Evolutionary conservation across 1,140 invertebrate species (phyloP).

Genomic region (Solenopsis fugax): DNA sequence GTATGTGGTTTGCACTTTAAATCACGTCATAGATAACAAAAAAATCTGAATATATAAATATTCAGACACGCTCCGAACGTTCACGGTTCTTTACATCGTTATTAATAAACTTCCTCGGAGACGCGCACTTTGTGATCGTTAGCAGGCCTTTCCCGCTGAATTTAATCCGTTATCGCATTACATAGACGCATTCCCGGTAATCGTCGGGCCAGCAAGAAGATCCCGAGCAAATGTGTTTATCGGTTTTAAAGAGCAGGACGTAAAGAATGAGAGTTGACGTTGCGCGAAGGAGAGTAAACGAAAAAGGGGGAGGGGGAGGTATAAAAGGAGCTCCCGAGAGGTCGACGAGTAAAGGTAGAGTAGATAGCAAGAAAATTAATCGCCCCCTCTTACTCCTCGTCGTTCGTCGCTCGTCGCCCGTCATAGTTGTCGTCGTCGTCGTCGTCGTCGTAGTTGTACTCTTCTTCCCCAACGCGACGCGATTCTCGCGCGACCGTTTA

Average conservation of each 20-base stretch:
- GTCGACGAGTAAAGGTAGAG: slow-evolving; percentile 22
- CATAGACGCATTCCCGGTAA: slow-evolving; percentile 60
- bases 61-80: not conserved
- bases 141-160: slow-evolving; percentile 17
- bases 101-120: slow-evolving; percentile 23
- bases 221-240: slow-evolving; percentile 71
- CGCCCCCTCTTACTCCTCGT: slow-evolving; percentile 22
- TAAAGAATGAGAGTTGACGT: slow-evolving; percentile 40
- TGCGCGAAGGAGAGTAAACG: slow-evolving; percentile 17
- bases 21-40: not conserved
- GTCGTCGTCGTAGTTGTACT: slow-evolving; percentile 11
- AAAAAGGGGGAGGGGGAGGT: slow-evolving; percentile 6
- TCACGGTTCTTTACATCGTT: not conserved
- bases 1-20: not conserved
- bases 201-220: slow-evolving; percentile 35
- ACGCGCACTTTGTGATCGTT: slow-evolving; percentile 36
- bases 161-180: slow-evolving; percentile 42
- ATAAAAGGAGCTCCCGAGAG: slow-evolving; percentile 45
- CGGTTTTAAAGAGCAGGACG: slow-evolving; percentile 64
- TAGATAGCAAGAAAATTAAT: slow-evolving; percentile 64
- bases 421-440: slow-evolving; percentile 19
- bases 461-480: slow-evolving; percentile 33
- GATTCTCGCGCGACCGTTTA: slow-evolving; percentile 53
- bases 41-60: slow-evolving; percentile 6
- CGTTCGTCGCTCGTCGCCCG: slow-evolving; percentile 23